A percentile compares a stretch with the other conserved stretches of the same genome.
These are phyloP conservation scores for Ailurus styani DNA, from an alignment of 2,113 vertebrate species.

Conservation along the genomic window DNA sequence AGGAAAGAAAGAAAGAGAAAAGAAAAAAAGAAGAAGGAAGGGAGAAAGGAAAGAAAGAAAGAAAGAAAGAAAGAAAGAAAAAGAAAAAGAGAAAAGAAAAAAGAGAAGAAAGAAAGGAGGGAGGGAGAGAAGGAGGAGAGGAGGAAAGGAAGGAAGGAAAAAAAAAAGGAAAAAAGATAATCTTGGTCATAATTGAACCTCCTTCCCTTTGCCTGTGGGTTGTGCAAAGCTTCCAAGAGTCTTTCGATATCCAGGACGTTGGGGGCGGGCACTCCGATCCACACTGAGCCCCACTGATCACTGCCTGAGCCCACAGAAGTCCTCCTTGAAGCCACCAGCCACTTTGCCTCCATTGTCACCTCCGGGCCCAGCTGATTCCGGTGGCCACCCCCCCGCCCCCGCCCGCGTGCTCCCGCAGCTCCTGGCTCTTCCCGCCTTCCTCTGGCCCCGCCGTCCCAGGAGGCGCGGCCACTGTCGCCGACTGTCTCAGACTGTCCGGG, in stretches of 20 bases:
- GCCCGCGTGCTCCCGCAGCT: background rate
- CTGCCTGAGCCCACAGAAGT: background rate
- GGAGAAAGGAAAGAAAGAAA: background rate
- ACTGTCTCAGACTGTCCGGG: background rate
- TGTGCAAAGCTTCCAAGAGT: background rate
- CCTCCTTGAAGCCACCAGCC: background rate
- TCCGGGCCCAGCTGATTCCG: background rate
- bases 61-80: background rate
- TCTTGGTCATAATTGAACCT: background rate
- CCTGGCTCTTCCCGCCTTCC: background rate
- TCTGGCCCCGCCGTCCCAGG: too few species aligned
- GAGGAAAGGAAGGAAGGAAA: too few species aligned
- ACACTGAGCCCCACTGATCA: background rate
- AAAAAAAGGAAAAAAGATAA: background rate
- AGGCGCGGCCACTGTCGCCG: background rate
- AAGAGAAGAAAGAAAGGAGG: too few species aligned
- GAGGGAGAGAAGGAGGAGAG: too few species aligned
- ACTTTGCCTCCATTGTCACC: background rate
- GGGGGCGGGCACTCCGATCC: background rate
- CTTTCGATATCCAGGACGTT: background rate
- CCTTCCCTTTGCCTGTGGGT: background rate
- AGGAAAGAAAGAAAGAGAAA: background rate
- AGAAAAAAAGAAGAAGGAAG: too few species aligned
- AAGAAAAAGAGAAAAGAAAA: background rate
- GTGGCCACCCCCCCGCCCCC: background rate